phyloP scores from a whole-genome alignment of 2,797 vertebrate species.

The Dermochelys coriacea region DNA sequence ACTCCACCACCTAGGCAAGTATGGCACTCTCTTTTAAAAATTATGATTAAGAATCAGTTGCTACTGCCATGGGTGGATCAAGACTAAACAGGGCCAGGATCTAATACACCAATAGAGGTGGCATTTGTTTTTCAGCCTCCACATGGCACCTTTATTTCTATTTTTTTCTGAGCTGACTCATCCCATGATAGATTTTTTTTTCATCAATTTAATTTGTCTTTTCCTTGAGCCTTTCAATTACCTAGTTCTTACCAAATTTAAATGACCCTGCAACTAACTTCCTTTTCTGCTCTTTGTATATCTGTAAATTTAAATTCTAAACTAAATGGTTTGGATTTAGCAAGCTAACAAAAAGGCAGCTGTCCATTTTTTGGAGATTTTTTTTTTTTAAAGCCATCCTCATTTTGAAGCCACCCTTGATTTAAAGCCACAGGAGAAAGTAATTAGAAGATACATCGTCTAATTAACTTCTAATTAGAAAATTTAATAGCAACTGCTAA shows the following conservation, averaged over 20 bases:
- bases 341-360: background rate
- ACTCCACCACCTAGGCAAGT: background rate
- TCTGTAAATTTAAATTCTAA: background rate
- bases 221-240: background rate
- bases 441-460: constrained; percentile 18
- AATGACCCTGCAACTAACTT: background rate
- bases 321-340: background rate
- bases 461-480: constrained; percentile 49
- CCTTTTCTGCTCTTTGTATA: background rate
- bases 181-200: background rate
- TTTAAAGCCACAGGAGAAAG: constrained; percentile 40
- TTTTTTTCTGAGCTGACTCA: background rate
- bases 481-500: constrained; percentile 38
- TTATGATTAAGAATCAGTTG: background rate
- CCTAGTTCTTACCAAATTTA: background rate
- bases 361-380: background rate
- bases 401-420: constrained; percentile 10
- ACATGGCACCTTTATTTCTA: background rate
- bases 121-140: background rate
- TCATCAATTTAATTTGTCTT: background rate
- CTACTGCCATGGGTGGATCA: background rate
- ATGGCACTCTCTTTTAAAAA: background rate
- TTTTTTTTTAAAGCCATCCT: background rate
- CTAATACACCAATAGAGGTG: background rate
- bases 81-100: fast-evolving